These are phyloP conservation scores for Pogonophryne albipinna DNA, from an alignment of 2,797 vertebrate genomes.

Conservation along the genomic window DNA sequence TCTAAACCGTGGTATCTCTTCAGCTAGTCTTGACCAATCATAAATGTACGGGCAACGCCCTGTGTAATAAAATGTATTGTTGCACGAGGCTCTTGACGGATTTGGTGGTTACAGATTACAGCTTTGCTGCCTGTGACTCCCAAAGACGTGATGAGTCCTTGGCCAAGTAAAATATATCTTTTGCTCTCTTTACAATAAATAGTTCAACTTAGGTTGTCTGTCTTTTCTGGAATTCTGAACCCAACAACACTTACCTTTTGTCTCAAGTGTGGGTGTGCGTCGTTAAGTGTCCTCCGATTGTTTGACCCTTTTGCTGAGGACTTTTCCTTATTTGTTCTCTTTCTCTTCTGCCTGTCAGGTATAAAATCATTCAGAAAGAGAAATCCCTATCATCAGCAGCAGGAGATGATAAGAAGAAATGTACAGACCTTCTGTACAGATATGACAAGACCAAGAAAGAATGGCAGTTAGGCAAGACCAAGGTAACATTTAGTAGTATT, in stretches of 20 bases:
- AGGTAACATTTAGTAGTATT: conserved; percentile 78
- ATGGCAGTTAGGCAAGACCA: conserved; percentile 94
- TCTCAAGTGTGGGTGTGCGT: neutral
- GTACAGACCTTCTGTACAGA: conserved; percentile 84
- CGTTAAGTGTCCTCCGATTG: neutral
- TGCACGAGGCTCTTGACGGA: no score
- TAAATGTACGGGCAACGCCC: no score
- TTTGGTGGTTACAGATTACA: no score
- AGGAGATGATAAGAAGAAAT: conserved; percentile 86
- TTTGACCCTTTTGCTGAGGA: neutral
- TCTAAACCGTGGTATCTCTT: no score
- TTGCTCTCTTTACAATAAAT: no score
- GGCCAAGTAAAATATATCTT: no score
- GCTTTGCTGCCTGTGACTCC: no score
- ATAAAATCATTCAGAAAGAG: conserved; percentile 90
- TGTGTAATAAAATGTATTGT: no score
- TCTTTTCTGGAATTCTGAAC: no score
- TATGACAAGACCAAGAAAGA: conserved; percentile 88
- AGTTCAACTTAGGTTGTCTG: no score
- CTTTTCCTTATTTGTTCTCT: neutral
- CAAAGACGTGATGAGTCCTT: no score
- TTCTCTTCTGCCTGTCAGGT: conserved; percentile 77
- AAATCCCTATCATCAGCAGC: conserved; percentile 46
- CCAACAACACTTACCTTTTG: neutral
- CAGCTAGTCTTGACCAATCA: no score